Evolutionary conservation across 2,113 vertebrate genomes (phyloP), one percentile per base, ranked within the genome.

Genomic region (Piaya cayana): DNA sequence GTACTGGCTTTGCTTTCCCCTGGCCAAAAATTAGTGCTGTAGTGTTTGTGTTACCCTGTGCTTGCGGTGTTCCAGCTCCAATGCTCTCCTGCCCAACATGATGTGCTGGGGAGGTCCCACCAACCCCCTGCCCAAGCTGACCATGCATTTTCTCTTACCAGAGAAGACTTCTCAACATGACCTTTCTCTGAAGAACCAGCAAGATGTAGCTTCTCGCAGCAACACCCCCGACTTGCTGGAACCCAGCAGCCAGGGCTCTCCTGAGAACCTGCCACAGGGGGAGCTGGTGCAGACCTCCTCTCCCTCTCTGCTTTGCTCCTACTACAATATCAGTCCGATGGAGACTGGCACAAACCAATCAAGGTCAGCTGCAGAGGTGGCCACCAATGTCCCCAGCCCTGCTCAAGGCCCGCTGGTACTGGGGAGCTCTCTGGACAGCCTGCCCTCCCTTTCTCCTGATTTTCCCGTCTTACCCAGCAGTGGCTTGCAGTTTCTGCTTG

Each of bases 201-300:
- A 83, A 27, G 79, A 95, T 1, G 15, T 74, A 71, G 17, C 71
- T 56, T 94, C 88, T 60, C 94, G 96, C 85, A 96, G 92, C 82
- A 95, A 96, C 88, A 95, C 90, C 39, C 56, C 72, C 0, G 88
- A 96, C 69, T 30, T 86, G 29, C 27, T 92, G 39, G 92, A 94
- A 18, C n/a, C 15, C 0, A 63, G 75, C 6, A 81, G 82, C 79
- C 90, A 52, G 32, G 68, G 52, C 34, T 85, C 81, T 26, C 5
- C 74, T 0, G 18, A 71, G 86, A 15, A 1, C 15, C 26, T 39
- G 15, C 19, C 3, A 0, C 75, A 19, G 3, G 79, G 6, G 20
- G 68, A 75, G 21, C 68, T 13, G 0, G 42, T 43, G 6, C 60
- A 49, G 39, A 39, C 56, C 52, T 87, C 82, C 13, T 96, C 94